phyloP scores from a whole-genome alignment of 2,797 vertebrate species.

The Thaleichthys pacificus region DNA sequence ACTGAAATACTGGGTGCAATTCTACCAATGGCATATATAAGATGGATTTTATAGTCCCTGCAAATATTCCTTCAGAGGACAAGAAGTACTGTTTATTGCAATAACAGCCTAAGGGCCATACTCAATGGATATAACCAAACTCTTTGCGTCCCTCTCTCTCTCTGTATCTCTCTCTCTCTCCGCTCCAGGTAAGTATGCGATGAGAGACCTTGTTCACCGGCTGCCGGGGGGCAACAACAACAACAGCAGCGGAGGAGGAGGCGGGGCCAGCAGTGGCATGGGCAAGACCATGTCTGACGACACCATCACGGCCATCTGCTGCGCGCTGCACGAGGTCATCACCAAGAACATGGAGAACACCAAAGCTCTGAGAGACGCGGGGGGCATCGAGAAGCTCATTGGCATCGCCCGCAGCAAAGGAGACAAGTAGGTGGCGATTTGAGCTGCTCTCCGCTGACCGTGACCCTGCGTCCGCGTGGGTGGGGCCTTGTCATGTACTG shows the following conservation, averaged over 20 bases:
- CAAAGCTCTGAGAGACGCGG: constrained; percentile 97
- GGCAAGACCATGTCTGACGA: constrained; percentile 98
- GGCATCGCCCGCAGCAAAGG: constrained; percentile 98
- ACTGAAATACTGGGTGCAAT: no score
- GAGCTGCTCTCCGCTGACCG: not conserved
- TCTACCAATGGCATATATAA: no score
- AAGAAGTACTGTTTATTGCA: no score
- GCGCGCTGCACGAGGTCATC: constrained; percentile 97
- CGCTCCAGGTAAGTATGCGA: constrained; percentile 94
- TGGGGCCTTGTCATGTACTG: constrained; percentile 16
- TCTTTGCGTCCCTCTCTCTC: constrained; percentile 30
- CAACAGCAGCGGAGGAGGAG: constrained; percentile 65
- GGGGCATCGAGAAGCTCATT: constrained; percentile 97
- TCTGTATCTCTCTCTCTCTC: constrained; percentile 34
- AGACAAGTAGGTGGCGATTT: constrained; percentile 88
- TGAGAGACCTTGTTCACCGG: constrained; percentile 96
- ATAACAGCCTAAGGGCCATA: no score
- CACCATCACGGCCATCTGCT: constrained; percentile 98
- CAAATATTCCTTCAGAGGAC: no score
- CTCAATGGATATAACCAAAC: constrained; percentile 8
- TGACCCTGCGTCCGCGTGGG: not conserved
- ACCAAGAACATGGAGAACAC: constrained; percentile 99
- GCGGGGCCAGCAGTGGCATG: constrained; percentile 48
- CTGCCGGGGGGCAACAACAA: constrained; percentile 93
- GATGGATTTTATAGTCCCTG: no score